Evolutionary conservation across 2,888 invertebrate species (phyloP), one percentile per base, ranked within the genome.

Genomic region (Muschampia plurimacula): DNA sequence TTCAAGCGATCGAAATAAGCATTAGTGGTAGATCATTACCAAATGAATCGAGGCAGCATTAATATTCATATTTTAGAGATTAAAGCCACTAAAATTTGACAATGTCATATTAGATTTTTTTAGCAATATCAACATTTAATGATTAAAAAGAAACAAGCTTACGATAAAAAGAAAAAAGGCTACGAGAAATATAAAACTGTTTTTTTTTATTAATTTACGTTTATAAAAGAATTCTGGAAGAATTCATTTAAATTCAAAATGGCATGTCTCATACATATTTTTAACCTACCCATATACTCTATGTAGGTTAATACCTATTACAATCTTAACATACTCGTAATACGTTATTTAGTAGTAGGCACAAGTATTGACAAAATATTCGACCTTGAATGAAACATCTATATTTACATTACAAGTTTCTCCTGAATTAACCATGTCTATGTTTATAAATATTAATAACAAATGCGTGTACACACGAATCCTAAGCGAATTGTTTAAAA

Each of bases 401-500:
- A 80, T 77, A 74, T 81, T 83, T 12, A 59, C 12, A 32, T 52
- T 9, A 55, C 22, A 22, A 55, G 15, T 9, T 9, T 9, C 22
- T 15, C 22, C 8, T 28, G 22, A n/a, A 49, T 4, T 10, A 85
- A 83, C 82, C 88, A 84, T 86, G 85, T 52, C 87, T 87, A 84
- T 86, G 81, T 81, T 82, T 88, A 88, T 88, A 87, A 83, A 88
- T 86, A 87, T 88, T 86, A 89, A 92, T 90, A 89, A 92, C 91
- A 90, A 85, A 88, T 89, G 86, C 84, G 87, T 89, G 89, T 89
- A 88, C 88, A 93, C 89, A 90, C 83, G 83, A 86, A 90, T 88
- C 59, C 91, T 90, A 92, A 92, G 89, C 89, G 89, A 72, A 67
- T 60, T 86, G 86, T 89, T 85, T 89, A 92, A 91, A 89, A 89